phyloP scores from a whole-genome alignment of 2,113 vertebrate species.

The Daboia siamensis region DNA sequence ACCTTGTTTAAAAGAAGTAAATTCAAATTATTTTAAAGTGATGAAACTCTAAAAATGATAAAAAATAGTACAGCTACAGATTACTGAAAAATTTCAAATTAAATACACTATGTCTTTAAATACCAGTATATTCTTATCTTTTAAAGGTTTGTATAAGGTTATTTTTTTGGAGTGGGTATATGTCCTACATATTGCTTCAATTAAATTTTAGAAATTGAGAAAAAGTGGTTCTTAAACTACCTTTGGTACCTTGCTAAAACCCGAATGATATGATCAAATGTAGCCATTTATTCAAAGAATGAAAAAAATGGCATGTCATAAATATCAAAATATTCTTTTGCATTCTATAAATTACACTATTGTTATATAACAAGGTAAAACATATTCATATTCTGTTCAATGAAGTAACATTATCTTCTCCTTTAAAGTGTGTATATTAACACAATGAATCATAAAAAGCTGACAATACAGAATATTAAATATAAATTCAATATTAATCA shows the following conservation, averaged over 20 bases:
- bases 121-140: not conserved
- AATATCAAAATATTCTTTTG: not conserved
- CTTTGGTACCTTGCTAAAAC: not conserved
- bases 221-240: not conserved
- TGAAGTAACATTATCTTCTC: not conserved
- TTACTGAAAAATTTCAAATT: not conserved
- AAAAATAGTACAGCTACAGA: not conserved
- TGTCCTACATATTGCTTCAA: not conserved
- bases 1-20: slow-evolving; percentile 73
- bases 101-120: not conserved
- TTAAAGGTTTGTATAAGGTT: not conserved
- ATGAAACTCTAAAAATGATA: not conserved
- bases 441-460: not conserved
- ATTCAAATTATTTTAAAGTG: not conserved
- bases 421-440: not conserved
- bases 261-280: not conserved
- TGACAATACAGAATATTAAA: not conserved
- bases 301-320: not conserved
- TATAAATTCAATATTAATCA: not conserved
- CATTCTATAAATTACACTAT: not conserved
- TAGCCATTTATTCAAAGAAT: not conserved
- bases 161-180: not conserved
- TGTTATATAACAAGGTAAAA: not conserved
- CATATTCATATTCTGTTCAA: not conserved
- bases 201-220: not conserved